Evolutionary conservation across 1,140 invertebrate genomes (phyloP).

Genomic region (Polyergus mexicanus): DNA sequence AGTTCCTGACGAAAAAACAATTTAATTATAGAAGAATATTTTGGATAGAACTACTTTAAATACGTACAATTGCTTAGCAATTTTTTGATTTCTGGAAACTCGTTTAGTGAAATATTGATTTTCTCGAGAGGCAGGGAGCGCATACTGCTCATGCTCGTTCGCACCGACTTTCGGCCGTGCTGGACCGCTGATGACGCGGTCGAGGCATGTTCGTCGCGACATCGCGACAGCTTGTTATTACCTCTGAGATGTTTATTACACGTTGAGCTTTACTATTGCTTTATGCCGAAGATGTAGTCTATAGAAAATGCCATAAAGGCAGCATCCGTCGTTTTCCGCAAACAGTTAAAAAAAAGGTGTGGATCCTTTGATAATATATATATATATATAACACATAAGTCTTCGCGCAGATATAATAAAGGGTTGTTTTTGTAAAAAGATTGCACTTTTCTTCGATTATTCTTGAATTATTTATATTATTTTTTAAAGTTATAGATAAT

Average conservation of each 20-base stretch:
- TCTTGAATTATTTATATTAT: background rate
- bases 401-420: slow-evolving; percentile 3
- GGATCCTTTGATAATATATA: slow-evolving; percentile 30
- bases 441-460: background rate
- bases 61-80: background rate
- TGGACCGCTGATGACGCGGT: slow-evolving; percentile 56
- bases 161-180: slow-evolving; percentile 63
- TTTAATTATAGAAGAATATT: background rate
- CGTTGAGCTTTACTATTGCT: slow-evolving; percentile 78
- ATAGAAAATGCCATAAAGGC: slow-evolving; percentile 80
- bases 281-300: slow-evolving; percentile 82
- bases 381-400: background rate
- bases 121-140: slow-evolving; percentile 61
- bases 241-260: slow-evolving; percentile 80
- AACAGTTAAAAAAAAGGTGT: slow-evolving; percentile 79
- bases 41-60: background rate
- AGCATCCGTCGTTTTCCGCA: slow-evolving; percentile 68
- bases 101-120: slow-evolving; percentile 82
- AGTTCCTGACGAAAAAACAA: background rate
- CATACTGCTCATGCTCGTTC: slow-evolving; percentile 81
- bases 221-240: slow-evolving; percentile 79
- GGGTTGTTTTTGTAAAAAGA: background rate
- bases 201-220: slow-evolving; percentile 77
- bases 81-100: background rate
- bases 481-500: background rate